These are phyloP conservation scores for Laothoe populi DNA, from an alignment of 2,888 invertebrate species.

Conservation along the genomic window DNA sequence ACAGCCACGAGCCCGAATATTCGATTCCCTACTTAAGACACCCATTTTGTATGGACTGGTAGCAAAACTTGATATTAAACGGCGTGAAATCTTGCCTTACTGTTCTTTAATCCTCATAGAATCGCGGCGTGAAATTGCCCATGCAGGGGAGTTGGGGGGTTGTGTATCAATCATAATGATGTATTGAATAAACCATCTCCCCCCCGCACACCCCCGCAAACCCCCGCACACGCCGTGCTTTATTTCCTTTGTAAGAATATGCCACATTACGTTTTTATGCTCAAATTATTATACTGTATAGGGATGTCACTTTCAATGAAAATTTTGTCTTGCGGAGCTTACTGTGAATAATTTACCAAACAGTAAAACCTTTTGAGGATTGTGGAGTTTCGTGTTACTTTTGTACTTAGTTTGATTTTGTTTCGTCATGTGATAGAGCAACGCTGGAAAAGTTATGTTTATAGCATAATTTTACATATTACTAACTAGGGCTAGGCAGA, in stretches of 20 bases:
- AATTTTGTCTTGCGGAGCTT: too few species aligned
- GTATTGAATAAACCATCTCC: constrained; percentile 24
- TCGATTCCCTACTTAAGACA: too few species aligned
- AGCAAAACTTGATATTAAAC: too few species aligned
- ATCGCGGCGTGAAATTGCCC: constrained; percentile 16
- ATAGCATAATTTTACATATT: too few species aligned
- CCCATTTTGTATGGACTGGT: too few species aligned
- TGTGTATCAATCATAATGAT: constrained; percentile 29
- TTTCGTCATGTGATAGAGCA: too few species aligned
- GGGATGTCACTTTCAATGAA: background rate
- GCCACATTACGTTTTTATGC: background rate
- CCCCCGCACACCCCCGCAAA: background rate
- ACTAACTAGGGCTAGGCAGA: too few species aligned
- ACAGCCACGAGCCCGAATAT: too few species aligned
- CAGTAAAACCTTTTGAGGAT: too few species aligned
- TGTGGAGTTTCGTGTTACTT: too few species aligned
- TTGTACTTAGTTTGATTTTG: too few species aligned
- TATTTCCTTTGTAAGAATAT: constrained; percentile 13
- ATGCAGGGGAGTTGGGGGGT: constrained; percentile 19
- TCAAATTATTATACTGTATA: background rate
- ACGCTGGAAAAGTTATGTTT: too few species aligned
- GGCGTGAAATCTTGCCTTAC: constrained; percentile 6
- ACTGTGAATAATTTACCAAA: background rate
- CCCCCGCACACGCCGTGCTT: background rate
- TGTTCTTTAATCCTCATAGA: background rate